Percentiles rank a stretch among this genome's conserved stretches.
These are phyloP conservation scores for Callocephalon fimbriatum DNA, from an alignment of 2,113 vertebrate species.

Conservation along the genomic window DNA sequence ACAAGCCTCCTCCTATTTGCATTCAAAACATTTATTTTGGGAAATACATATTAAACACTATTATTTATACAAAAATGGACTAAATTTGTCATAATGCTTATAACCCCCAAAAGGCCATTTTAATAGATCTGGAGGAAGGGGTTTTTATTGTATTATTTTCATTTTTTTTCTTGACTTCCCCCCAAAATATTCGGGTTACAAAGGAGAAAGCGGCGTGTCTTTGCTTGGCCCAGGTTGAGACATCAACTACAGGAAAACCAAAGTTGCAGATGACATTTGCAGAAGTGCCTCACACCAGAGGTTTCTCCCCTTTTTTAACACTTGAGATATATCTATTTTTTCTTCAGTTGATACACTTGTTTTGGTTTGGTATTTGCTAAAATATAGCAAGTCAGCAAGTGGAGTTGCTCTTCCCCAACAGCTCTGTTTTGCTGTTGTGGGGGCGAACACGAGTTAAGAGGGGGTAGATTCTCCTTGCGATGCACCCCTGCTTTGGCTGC, in stretches of 20 bases:
- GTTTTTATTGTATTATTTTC: conserved; percentile 35
- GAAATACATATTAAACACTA: conserved; percentile 92
- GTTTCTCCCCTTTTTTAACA: background rate
- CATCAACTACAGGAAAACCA: conserved; percentile 9
- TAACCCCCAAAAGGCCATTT: conserved; percentile 83
- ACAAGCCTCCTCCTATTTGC: conserved; percentile 53
- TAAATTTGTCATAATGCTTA: conserved; percentile 85
- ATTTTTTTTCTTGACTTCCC: background rate
- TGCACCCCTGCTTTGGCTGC: background rate
- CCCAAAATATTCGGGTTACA: conserved; percentile 6
- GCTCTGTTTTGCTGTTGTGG: background rate
- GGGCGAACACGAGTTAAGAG: background rate
- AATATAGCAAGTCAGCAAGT: conserved; percentile 79
- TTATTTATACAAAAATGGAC: conserved; percentile 89
- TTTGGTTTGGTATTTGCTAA: conserved; percentile 74
- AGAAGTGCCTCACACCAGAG: conserved; percentile 47
- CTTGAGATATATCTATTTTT: conserved; percentile 30
- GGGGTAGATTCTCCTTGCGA: background rate
- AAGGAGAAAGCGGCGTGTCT: conserved; percentile 56
- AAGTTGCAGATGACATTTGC: conserved; percentile 46
- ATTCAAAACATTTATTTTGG: conserved; percentile 95
- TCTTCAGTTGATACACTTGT: conserved; percentile 54
- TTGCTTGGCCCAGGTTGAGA: conserved; percentile 57
- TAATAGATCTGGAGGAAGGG: conserved; percentile 40
- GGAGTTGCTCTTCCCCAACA: conserved; percentile 30